Evolutionary conservation across 1,140 invertebrate genomes (phyloP).

Genomic region (Dryas iulia): DNA sequence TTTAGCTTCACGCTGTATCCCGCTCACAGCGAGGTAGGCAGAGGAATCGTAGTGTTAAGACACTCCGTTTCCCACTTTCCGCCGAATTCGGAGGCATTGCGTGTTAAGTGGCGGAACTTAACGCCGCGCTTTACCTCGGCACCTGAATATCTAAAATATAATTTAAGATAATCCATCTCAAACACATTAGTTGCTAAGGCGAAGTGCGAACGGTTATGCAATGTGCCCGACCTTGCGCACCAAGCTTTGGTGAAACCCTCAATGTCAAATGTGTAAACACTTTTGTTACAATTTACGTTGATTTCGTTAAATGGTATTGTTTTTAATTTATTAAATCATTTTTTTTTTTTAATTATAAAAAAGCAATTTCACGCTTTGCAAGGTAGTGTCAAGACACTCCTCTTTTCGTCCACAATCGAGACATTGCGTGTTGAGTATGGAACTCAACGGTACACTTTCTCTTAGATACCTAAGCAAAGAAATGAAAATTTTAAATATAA

Average conservation of each 20-base stretch:
- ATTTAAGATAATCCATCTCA: background rate
- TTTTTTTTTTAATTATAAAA: too few relatives aligned
- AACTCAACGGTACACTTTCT: too few relatives aligned
- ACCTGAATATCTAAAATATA: background rate
- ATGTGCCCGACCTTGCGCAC: background rate
- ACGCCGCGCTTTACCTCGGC: too few relatives aligned
- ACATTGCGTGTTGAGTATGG: too few relatives aligned
- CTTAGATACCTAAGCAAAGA: too few relatives aligned
- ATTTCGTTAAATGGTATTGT: background rate
- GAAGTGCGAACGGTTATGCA: background rate
- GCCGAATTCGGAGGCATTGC: background rate
- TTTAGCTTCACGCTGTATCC: too few relatives aligned
- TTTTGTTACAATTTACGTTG: background rate
- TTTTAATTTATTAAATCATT: too few relatives aligned
- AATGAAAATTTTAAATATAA: too few relatives aligned
- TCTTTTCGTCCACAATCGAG: too few relatives aligned
- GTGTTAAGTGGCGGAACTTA: background rate
- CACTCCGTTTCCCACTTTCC: background rate
- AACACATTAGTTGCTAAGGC: background rate
- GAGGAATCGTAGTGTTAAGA: background rate
- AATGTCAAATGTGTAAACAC: background rate
- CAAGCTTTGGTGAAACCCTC: background rate
- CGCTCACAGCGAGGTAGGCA: too few relatives aligned
- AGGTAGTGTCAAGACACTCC: too few relatives aligned
- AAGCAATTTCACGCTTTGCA: too few relatives aligned